Evolutionary conservation across 92 coral and sea anemone genomes (phyloP).

Genomic region (Anthopleura xanthogrammica): DNA sequence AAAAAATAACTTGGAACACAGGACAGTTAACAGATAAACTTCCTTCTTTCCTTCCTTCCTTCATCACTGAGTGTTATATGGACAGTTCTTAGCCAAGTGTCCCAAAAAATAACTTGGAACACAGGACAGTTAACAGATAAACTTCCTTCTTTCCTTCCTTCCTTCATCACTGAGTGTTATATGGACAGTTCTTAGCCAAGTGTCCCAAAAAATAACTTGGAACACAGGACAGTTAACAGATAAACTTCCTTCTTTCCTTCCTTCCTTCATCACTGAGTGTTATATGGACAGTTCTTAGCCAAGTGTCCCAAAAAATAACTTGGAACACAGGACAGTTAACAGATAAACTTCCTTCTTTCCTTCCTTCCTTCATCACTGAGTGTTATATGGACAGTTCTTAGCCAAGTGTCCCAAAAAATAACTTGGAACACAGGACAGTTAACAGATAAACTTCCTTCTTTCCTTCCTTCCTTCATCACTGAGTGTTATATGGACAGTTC

Average conservation of each 20-base stretch:
- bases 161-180: conserved; percentile 18
- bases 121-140: background rate
- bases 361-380: no score
- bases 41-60: no score
- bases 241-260: background rate
- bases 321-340: conserved; percentile 8
- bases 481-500: no score
- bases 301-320: conserved; percentile 42
- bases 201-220: conserved; percentile 41
- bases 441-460: no score
- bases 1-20: background rate
- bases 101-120: background rate
- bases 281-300: conserved; percentile 41
- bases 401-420: no score
- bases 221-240: conserved; percentile 5
- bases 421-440: background rate
- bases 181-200: conserved; percentile 40
- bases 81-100: no score
- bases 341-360: no score
- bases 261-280: conserved; percentile 7
- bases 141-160: background rate
- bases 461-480: no score
- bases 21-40: no score
- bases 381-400: no score
- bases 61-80: no score